Evolutionary conservation across 2,888 invertebrate species (phyloP).

Genomic region (Ophonus ardosiacus): DNA sequence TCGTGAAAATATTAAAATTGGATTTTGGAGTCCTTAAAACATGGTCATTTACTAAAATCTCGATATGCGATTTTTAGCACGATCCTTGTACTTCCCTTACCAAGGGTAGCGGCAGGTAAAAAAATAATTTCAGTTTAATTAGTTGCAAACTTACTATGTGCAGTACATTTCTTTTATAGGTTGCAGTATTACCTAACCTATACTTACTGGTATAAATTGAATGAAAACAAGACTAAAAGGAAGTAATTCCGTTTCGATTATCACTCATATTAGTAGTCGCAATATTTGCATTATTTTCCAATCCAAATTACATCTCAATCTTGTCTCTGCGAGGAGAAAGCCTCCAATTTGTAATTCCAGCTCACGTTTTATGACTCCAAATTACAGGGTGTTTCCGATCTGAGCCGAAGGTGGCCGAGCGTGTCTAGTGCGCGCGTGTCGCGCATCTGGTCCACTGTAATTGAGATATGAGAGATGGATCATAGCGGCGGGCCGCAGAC

Average conservation of each 20-base stretch:
- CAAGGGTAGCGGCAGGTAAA: no score
- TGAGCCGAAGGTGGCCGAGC: slow-evolving; percentile 44
- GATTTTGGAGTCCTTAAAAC: no score
- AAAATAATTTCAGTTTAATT: no score
- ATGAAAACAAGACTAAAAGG: neutral
- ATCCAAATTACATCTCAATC: neutral
- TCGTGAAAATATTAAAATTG: no score
- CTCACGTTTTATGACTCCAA: slow-evolving; percentile 32
- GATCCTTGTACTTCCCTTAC: no score
- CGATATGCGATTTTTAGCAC: no score
- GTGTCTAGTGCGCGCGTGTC: slow-evolving; percentile 52
- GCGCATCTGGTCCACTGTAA: slow-evolving; percentile 68
- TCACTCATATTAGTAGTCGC: neutral
- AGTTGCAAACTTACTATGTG: no score
- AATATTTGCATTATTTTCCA: neutral
- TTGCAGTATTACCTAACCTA: no score
- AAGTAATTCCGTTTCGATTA: neutral
- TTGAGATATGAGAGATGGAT: slow-evolving; percentile 73
- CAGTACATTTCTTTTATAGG: no score
- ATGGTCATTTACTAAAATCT: no score
- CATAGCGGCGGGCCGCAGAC: slow-evolving; percentile 70
- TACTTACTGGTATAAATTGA: neutral
- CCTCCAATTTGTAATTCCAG: neutral
- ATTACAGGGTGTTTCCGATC: slow-evolving; percentile 29
- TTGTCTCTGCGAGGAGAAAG: slow-evolving; percentile 3